Evolutionary conservation across 2,797 vertebrate genomes (phyloP), one percentile per base, ranked within the genome.

Genomic region (Fistularia commersonii): DNA sequence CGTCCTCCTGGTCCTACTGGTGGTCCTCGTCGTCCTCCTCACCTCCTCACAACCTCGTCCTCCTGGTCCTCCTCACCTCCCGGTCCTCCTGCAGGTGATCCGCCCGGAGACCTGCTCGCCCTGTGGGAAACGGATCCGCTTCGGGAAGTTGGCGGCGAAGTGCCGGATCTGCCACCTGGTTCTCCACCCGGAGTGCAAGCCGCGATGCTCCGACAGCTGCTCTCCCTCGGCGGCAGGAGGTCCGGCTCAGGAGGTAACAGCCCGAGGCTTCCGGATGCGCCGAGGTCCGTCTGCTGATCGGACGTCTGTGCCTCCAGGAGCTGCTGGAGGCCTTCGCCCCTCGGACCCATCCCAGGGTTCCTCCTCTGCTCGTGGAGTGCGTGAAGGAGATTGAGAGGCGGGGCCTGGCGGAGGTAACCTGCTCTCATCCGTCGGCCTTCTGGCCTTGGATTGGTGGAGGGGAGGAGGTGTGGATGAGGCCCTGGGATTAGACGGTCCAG

Each of bases 41-140:
- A 39, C 38, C 9, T 39, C 11, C 38, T 11, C 6, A 11, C n/a
- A 6, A 1, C n/a, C 10, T 44, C 8, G 1, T 33, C n/a, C 2
- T 45, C 32, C 23, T 7, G 11, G 11, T 7, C 8, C 31, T 12
- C 8, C 5, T 12, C 14, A 31, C 23, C 9, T 44, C 15, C 41
- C 3, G 41, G 6, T 15, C 15, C 6, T 44, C 23, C 23, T 44
- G 10, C 72, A 95, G 94, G 89, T 95, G 67, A 93, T 95, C 69
- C 83, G 89, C 8, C 88, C 92, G 0, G 93, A 93, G 76, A 80
- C 67, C 0, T 95, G 93, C 0, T 5, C 40, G 0, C 76, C 80
- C 0, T 95, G 93, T 0, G 87, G 90, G 0, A 92, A 93, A 66
- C 89, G 92, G 54, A 87, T 93, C 52, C 90, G 89, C n/a, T 95